Base-by-base conservation (phyloP, 2,797 vertebrate genomes). In the Aulostomus chinensis region DNA sequence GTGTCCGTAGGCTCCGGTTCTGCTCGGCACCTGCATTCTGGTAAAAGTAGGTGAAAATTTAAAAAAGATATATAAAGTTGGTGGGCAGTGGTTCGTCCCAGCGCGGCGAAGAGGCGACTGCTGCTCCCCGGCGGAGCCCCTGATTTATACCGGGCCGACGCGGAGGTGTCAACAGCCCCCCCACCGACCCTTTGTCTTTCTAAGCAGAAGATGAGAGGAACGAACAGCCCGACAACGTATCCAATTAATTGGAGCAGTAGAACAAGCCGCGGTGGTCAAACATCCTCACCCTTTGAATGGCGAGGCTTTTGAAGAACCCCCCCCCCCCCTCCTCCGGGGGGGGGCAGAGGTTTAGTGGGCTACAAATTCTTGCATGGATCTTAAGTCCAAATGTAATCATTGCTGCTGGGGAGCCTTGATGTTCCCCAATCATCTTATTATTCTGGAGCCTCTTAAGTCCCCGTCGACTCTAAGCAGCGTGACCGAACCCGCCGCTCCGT, bases 201-300 rank as follows among this genome's bases (percentile, higher is more conserved):
- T 89, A 88, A 91, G 90, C 64, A 88, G 84, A 86, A 91, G 86
- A 91, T 91, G 92, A 91, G 90, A 91, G 87, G 81, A 85, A 78
- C 84, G 84, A 90, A 88, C 84, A 89, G 88, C 84, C 82, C 87
- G 80, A 90, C 86, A 88, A 90, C 85, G 83, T 84, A 88, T 91
- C 89, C 90, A 91, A 92, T 93, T 92, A 92, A 93, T 91, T 89
- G 91, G 88, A 83, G 86, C 82, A 90, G 86, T 85, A 81, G 85
- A 88, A 90, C 90, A 92, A 90, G 84, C 88, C 87, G 89, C 74
- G 90, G 82, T 87, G 90, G 90, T 91, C 90, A 92, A 89, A 90
- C 87, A 90, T 88, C 86, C 87, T 77, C 76, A 73, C 76, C 78
- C 88, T 90, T 89, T 88, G 85, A 89, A 87, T 89, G 83, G 80